Base-by-base conservation (phyloP, 2,113 vertebrate species). In the Donacobius atricapilla region DNA sequence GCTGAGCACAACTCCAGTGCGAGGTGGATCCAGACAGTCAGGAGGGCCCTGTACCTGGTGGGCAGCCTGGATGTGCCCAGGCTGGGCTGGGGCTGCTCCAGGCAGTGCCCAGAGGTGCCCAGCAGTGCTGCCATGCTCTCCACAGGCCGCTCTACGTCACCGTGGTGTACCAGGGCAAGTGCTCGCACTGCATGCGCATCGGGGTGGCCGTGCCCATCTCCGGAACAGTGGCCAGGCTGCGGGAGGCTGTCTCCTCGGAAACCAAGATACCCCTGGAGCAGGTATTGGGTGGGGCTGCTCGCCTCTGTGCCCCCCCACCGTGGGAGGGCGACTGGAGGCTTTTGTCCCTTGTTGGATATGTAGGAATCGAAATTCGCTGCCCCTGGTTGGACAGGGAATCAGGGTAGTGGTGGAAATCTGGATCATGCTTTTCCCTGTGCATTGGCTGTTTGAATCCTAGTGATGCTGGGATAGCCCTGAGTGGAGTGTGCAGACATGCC, bases 211-310 rank as follows among this genome's bases (percentile, higher is more conserved):
- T 99, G 91, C 99, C 99, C 53, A 95, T 99, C 83, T 98, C 98
- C 15, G 99, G 99, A 61, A 99, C 98, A 0, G 99, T 99, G 71
- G 99, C 98, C 93, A 98, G 98, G 94, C 98, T 99, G 88, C 97
- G 99, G 88, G 99, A 99, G 94, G 99, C 99, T 2, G 98, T 99
- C 70, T 99, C 99, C 61, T 95, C 98, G 6, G 99, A 99, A 97
- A 99, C 99, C 92, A 99, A 99, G 98, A 99, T 99, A 94, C 99
- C 99, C 33, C 98, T 98, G 22, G 99, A 99, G 93, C 99, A 99
- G 99, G 99, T 99, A 97, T 95, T 0, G 18, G 45, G 18, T 45
- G 42, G 48, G 18, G 24, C 75, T 54, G 7, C 1, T 71, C 45
- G 6, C 51, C 40, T 3, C 0, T 0, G 1, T 22, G 35, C 47